These are phyloP conservation scores for Opisthocomus hoazin DNA, from an alignment of 2,113 vertebrate genomes.

Conservation along the genomic window DNA sequence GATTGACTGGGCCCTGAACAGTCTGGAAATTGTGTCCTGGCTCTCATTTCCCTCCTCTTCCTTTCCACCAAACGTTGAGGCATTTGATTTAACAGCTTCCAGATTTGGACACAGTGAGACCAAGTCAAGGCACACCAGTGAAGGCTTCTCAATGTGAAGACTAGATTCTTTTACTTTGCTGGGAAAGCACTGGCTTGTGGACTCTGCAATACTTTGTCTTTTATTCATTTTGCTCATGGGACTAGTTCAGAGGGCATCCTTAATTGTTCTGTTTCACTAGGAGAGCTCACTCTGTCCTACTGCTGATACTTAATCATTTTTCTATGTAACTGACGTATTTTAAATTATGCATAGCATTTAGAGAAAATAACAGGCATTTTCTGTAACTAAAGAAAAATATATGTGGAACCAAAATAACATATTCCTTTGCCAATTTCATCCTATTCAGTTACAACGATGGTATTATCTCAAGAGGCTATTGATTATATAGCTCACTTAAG, in stretches of 20 bases:
- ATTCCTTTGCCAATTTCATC: background rate
- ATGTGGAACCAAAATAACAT: background rate
- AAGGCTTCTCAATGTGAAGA: background rate
- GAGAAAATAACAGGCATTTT: background rate
- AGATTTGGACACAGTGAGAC: background rate
- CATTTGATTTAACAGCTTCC: background rate
- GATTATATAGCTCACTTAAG: background rate
- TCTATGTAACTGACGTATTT: background rate
- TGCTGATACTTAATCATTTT: background rate
- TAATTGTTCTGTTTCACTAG: background rate
- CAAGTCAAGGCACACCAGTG: background rate
- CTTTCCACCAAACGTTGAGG: background rate
- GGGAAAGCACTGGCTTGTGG: background rate
- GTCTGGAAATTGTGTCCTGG: background rate
- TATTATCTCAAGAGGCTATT: background rate
- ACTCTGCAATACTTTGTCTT: background rate
- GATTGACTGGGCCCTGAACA: background rate
- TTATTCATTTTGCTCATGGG: background rate
- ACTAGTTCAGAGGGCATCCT: background rate
- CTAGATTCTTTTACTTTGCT: background rate
- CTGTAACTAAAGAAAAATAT: background rate
- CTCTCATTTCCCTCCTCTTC: background rate
- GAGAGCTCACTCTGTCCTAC: background rate
- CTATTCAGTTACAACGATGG: background rate
- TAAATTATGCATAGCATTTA: background rate